A percentile compares a stretch with the other conserved stretches of the same genome.
phyloP scores from a whole-genome alignment of 2,113 vertebrate species.

The Vicugna pacos region DNA sequence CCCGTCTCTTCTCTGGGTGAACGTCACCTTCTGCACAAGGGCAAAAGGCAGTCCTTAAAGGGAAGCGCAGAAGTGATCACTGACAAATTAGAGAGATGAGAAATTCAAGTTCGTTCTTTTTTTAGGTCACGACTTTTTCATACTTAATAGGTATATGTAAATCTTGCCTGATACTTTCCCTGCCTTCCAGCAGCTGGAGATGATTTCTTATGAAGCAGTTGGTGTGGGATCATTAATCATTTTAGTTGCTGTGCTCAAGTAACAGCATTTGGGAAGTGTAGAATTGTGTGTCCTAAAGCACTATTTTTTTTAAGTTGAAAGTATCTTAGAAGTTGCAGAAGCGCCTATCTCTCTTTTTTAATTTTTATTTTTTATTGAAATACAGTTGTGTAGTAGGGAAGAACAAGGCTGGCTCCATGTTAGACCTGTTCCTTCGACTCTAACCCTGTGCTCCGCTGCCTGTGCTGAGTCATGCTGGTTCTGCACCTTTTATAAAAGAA shows the following conservation, averaged over 20 bases:
- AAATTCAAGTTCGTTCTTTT: not conserved
- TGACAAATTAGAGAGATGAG: not conserved
- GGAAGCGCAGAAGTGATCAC: not conserved
- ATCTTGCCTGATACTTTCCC: slow-evolving; percentile 57
- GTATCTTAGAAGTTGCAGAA: not conserved
- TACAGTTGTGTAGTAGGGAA: not conserved
- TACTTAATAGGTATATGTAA: slow-evolving; percentile 52
- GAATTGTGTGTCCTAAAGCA: slow-evolving; percentile 71
- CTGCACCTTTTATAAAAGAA: no score
- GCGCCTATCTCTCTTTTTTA: no score
- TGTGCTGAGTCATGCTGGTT: no score
- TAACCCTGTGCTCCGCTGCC: no score
- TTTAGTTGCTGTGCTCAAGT: slow-evolving; percentile 78
- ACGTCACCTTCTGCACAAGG: not conserved
- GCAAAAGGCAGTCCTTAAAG: not conserved
- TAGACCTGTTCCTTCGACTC: no score
- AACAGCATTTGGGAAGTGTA: slow-evolving; percentile 71
- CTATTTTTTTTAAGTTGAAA: not conserved
- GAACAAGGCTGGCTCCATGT: no score
- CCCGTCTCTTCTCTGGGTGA: not conserved
- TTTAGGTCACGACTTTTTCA: not conserved
- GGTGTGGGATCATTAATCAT: slow-evolving; percentile 71
- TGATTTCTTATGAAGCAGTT: slow-evolving; percentile 77
- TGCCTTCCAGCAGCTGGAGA: slow-evolving; percentile 66
- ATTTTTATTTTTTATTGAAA: not conserved